Percentiles rank a stretch among this genome's conserved stretches.
Conservation (phyloP, 1,140 invertebrate genomes). For the Drosophila dunni region DNA sequence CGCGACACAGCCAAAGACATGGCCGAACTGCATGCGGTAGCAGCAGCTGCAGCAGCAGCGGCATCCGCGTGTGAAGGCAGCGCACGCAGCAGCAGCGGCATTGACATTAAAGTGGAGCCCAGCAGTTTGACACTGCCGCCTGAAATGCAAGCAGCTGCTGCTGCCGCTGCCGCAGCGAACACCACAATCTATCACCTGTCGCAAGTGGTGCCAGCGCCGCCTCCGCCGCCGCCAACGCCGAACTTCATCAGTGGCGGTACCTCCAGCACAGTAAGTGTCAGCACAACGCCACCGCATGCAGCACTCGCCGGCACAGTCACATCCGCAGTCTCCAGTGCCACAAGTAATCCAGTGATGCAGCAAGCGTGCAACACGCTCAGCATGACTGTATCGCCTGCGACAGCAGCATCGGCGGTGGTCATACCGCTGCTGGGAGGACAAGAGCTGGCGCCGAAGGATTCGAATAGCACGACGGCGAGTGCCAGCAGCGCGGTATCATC, state of each 20-base stretch:
- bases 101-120: conserved; percentile 73
- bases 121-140: conserved; percentile 50
- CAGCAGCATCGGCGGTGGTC: conserved; percentile 36
- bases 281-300: conserved; percentile 56
- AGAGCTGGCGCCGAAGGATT: conserved; percentile 69
- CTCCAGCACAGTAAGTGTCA: conserved; percentile 47
- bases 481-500: conserved; percentile 79
- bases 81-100: conserved; percentile 52
- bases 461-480: conserved; percentile 79
- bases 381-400: conserved; percentile 28
- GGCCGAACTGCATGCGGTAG: conserved; percentile 66
- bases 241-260: conserved; percentile 53
- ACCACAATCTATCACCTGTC: conserved; percentile 71
- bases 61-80: conserved; percentile 43
- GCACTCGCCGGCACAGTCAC: conserved; percentile 1
- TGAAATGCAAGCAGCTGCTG: conserved; percentile 66
- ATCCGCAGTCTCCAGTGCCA: conserved; percentile 4
- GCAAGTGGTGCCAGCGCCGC: conserved; percentile 59
- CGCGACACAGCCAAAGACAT: conserved; percentile 61
- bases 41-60: conserved; percentile 48
- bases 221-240: conserved; percentile 55
- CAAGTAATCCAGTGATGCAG: conserved; percentile 35
- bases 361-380: conserved; percentile 51
- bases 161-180: conserved; percentile 47
- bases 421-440: conserved; percentile 52